Percentiles rank a stretch among this genome's conserved stretches.
Conservation (phyloP, 92 coral and sea anemone species). For the Phenganax subtilis region DNA sequence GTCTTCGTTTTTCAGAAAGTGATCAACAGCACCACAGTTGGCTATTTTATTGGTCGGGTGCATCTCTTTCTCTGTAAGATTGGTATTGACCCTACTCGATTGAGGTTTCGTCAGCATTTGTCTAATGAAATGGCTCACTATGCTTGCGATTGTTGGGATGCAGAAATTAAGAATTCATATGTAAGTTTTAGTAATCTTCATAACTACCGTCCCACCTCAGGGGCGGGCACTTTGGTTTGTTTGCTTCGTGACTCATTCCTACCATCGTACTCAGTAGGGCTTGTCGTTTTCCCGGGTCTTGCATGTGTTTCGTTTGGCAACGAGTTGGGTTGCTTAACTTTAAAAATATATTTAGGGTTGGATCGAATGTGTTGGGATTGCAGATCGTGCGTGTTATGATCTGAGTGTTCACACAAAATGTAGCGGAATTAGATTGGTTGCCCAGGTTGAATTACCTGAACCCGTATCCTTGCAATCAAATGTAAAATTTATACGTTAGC, state of each 20-base stretch:
- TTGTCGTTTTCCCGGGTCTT: too few species aligned
- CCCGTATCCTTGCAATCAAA: slow-evolving; percentile 69
- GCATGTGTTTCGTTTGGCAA: too few species aligned
- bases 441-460: slow-evolving; percentile 90
- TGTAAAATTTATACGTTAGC: too few species aligned
- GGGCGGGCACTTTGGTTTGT: too few species aligned
- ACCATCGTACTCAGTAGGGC: neutral
- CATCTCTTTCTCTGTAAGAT: slow-evolving; percentile 77
- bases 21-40: slow-evolving; percentile 80
- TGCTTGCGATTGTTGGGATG: slow-evolving; percentile 99
- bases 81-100: slow-evolving; percentile 71
- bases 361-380: slow-evolving; percentile 98
- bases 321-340: too few species aligned
- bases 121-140: slow-evolving; percentile 99
- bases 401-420: slow-evolving; percentile 86
- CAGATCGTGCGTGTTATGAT: slow-evolving; percentile 95
- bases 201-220: too few species aligned
- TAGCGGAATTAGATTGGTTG: slow-evolving; percentile 80
- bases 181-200: slow-evolving; percentile 50
- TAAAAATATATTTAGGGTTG: slow-evolving; percentile 61
- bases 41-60: slow-evolving; percentile 92
- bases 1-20: slow-evolving; percentile 56
- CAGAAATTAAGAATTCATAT: slow-evolving; percentile 85
- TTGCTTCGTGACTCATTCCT: neutral
- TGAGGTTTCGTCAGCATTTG: slow-evolving; percentile 95